Evolutionary conservation across 2,113 vertebrate species (phyloP).

Genomic region (Hemichromis elongatus): DNA sequence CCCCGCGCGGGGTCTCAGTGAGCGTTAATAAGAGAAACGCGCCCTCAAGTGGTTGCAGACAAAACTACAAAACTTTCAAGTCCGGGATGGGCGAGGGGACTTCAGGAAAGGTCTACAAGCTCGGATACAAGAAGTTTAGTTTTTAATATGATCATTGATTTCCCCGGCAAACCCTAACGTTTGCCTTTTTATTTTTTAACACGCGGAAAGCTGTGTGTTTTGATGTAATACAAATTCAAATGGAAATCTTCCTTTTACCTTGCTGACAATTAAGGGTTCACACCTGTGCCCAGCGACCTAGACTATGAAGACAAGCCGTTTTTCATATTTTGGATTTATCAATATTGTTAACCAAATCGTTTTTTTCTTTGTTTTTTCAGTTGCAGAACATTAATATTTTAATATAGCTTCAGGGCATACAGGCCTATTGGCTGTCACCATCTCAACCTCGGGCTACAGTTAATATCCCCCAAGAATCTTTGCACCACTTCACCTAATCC

Average conservation of each 20-base stretch:
- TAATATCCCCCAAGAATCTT: neutral
- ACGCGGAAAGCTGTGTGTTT: neutral
- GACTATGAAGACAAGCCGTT: neutral
- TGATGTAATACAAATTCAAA: neutral
- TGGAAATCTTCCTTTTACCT: neutral
- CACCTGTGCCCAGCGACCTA: neutral
- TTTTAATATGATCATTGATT: neutral
- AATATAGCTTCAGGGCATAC: neutral
- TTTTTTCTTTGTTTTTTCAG: neutral
- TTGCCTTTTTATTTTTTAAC: neutral
- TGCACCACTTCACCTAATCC: neutral
- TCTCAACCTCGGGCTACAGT: neutral
- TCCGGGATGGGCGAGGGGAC: neutral
- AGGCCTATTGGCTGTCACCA: neutral
- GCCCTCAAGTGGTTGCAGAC: slow-evolving; percentile 18
- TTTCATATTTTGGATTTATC: neutral
- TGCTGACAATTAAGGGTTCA: neutral
- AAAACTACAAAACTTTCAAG: neutral
- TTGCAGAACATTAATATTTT: neutral
- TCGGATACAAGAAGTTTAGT: neutral
- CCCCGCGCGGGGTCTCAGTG: neutral
- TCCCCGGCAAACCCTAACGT: neutral
- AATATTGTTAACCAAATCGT: neutral
- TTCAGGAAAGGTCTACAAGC: neutral
- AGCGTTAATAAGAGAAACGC: neutral